Evolutionary conservation across 2,888 invertebrate species (phyloP).

Genomic region (Augochlorella aurata): DNA sequence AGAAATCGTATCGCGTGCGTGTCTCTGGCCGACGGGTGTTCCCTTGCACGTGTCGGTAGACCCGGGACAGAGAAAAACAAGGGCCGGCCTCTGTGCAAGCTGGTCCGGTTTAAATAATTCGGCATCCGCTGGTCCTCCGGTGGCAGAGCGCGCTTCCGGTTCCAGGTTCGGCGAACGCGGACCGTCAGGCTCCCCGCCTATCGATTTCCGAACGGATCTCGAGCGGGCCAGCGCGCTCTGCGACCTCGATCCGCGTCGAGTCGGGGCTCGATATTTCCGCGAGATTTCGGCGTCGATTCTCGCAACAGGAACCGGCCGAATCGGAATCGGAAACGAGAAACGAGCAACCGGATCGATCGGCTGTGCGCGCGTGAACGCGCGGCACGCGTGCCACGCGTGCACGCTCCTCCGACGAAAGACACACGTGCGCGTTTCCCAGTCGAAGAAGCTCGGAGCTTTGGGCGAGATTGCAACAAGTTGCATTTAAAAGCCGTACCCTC

Average conservation of each 20-base stretch:
- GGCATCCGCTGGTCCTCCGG: neutral
- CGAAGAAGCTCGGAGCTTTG: slow-evolving; percentile 51
- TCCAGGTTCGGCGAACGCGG: neutral
- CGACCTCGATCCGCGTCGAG: neutral
- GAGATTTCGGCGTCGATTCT: neutral
- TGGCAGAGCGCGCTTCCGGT: neutral
- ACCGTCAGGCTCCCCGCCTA: neutral
- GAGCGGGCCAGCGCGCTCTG: neutral
- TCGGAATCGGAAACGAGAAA: neutral
- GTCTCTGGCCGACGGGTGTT: slow-evolving; percentile 1
- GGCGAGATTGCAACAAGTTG: slow-evolving; percentile 75
- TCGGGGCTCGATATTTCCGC: neutral
- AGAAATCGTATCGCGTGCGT: slow-evolving; percentile 19
- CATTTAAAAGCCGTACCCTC: slow-evolving; percentile 71
- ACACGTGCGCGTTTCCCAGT: slow-evolving; percentile 41
- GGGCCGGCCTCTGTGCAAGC: slow-evolving; percentile 12
- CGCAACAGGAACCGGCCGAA: neutral
- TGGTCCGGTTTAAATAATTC: slow-evolving; percentile 41
- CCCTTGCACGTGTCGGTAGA: slow-evolving; percentile 37
- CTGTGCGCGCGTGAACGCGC: neutral
- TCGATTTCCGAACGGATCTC: slow-evolving; percentile 1
- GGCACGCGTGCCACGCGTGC: slow-evolving; percentile 32
- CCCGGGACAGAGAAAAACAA: slow-evolving; percentile 41
- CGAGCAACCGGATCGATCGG: neutral
- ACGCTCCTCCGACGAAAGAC: neutral